Conservation (phyloP, 2,797 vertebrate species). For the Aselliscus stoliczkanus region DNA sequence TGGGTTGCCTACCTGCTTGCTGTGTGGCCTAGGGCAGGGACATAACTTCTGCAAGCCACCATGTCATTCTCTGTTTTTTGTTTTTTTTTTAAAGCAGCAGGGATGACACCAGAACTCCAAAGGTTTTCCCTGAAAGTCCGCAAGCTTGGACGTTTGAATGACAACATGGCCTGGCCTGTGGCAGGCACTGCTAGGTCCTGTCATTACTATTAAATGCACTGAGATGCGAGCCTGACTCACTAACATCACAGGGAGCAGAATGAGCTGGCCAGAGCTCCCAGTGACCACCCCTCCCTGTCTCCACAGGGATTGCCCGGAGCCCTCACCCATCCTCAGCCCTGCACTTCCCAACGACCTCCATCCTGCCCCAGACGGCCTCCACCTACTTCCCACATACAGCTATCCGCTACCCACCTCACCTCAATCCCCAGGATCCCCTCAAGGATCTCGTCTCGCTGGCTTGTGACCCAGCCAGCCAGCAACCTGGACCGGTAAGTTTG, state of each 20-base stretch:
- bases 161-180: too few species aligned
- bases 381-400: slow-evolving; percentile 95
- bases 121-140: rapidly evolving
- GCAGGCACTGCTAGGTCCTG: background rate
- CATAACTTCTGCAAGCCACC: rapidly evolving
- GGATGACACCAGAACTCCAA: rapidly evolving
- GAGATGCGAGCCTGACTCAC: rapidly evolving
- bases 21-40: background rate
- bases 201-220: rapidly evolving
- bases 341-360: slow-evolving; percentile 93
- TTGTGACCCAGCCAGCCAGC: slow-evolving; percentile 94
- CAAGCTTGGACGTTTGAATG: rapidly evolving
- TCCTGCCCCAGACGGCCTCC: slow-evolving; percentile 88
- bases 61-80: rapidly evolving
- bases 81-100: background rate
- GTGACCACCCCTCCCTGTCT: background rate
- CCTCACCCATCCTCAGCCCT: slow-evolving; percentile 94
- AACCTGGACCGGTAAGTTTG: slow-evolving; percentile 91
- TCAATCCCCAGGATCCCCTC: slow-evolving; percentile 94
- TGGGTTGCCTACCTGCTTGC: background rate
- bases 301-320: slow-evolving; percentile 90
- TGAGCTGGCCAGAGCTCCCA: rapidly evolving
- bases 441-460: slow-evolving; percentile 97
- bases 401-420: slow-evolving; percentile 95
- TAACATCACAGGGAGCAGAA: background rate